These are phyloP conservation scores for Agrotis exclamationis DNA, from an alignment of 2,888 invertebrate species.

Conservation along the genomic window DNA sequence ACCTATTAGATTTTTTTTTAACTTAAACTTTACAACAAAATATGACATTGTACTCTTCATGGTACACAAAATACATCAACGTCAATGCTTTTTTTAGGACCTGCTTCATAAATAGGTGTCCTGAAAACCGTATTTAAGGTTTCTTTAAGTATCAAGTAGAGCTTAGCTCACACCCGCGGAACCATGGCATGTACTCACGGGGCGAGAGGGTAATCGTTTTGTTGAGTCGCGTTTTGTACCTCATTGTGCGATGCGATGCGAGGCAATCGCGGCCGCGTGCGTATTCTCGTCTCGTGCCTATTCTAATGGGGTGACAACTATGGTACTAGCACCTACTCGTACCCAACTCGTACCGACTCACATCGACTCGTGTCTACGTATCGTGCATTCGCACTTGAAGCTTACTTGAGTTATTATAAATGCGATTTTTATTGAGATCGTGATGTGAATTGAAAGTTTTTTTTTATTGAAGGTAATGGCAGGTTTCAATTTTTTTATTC, in stretches of 20 bases:
- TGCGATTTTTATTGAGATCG: slow-evolving; percentile 76
- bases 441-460: slow-evolving; percentile 70
- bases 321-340: slow-evolving; percentile 70
- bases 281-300: slow-evolving; percentile 84
- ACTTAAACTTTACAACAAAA: too few relatives aligned
- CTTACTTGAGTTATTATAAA: slow-evolving; percentile 80
- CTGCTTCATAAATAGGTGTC: too few relatives aligned
- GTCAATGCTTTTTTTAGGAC: too few relatives aligned
- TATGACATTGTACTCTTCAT: too few relatives aligned
- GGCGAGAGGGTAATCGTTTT: slow-evolving; percentile 87
- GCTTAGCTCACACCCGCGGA: slow-evolving; percentile 63
- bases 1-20: too few relatives aligned
- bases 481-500: not conserved
- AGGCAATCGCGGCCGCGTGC: slow-evolving; percentile 79
- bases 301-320: slow-evolving; percentile 84
- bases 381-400: slow-evolving; percentile 74
- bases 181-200: slow-evolving; percentile 73
- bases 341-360: not conserved
- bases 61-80: not conserved
- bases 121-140: too few relatives aligned
- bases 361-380: slow-evolving; percentile 54
- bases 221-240: slow-evolving; percentile 85
- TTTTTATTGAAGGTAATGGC: slow-evolving; percentile 54
- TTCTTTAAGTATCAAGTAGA: slow-evolving; percentile 71
- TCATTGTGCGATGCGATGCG: slow-evolving; percentile 80